Evolutionary conservation across 2,888 invertebrate genomes (phyloP), one percentile per base, ranked within the genome.

Genomic region (Drosophila recens): DNA sequence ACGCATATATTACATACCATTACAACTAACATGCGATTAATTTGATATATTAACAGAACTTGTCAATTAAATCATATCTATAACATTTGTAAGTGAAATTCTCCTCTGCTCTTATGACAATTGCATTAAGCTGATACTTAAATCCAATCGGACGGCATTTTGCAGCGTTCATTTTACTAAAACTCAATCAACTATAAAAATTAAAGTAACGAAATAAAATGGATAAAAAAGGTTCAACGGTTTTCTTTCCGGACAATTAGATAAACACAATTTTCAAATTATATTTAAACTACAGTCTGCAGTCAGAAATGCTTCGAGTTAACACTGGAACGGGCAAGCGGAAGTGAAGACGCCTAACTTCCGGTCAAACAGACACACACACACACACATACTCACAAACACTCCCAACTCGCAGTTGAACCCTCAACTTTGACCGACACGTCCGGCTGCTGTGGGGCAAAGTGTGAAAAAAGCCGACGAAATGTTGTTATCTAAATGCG

Each of bases 191-290:
- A 54, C 72, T 72, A 75, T 53, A 53, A 76, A 64, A 63, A 68
- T 72, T 69, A 71, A 82, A 82, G 72, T 71, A 67, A 38, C 15
- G 49, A 46, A 36, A 52, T 15, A 51, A 23, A 43, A 6, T 2
- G 10, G 2, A 33, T 38, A 23, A 61, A 73, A 78, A 75, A 75
- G 67, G 77, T 65, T 73, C 57, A 61, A 66, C 40, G 64, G 36
- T 67, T 68, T 54, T 59, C 76, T 88, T 86, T 86, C 87, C 87
- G 84, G 80, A 71, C 84, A 86, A 86, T 86, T 88, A 88, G 86
- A 86, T 86, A 82, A 88, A 86, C 89, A 86, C 87, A 86, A 86
- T 86, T 86, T 87, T 70, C 81, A 69, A 88, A 88, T 86, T 82
- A 80, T 88, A 86, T 88, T 87, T 86, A 87, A 88, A 88, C 82